Conservation (phyloP, 2,113 vertebrate genomes). For the Nestor notabilis region DNA sequence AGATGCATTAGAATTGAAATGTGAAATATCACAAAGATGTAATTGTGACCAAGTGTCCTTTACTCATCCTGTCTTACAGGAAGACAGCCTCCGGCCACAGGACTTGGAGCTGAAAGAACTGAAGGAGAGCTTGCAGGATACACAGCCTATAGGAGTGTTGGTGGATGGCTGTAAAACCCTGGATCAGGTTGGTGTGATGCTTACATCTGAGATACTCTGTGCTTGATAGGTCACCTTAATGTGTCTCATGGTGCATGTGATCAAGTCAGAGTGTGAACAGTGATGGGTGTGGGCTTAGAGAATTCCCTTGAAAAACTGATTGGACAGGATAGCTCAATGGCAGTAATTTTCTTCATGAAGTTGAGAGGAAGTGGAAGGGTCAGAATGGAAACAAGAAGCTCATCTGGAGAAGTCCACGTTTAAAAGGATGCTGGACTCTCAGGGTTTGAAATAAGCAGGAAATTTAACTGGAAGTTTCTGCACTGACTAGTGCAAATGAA, state of each 20-base stretch:
- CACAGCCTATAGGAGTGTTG: slow-evolving; percentile 91
- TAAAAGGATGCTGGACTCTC: neutral
- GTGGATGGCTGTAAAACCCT: slow-evolving; percentile 92
- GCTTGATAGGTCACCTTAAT: neutral
- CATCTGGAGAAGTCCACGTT: neutral
- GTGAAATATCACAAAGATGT: neutral
- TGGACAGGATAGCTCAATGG: neutral
- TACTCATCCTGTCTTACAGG: slow-evolving; percentile 65
- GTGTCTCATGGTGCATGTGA: neutral
- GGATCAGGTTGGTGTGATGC: slow-evolving; percentile 84
- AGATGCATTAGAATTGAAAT: neutral
- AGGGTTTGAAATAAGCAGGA: neutral
- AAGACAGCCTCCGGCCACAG: slow-evolving; percentile 79
- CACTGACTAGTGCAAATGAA: neutral
- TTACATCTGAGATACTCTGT: neutral
- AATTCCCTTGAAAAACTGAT: neutral
- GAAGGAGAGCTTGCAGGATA: slow-evolving; percentile 94
- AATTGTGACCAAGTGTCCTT: neutral
- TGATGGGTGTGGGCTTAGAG: neutral
- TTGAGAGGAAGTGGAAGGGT: neutral
- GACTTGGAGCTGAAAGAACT: slow-evolving; percentile 90
- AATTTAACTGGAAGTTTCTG: neutral
- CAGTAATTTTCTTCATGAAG: neutral
- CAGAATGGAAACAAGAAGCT: neutral
- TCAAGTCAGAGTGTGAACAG: neutral